Evolutionary conservation across 2,113 vertebrate genomes (phyloP), one percentile per base, ranked within the genome.

Genomic region (Albula goreensis): DNA sequence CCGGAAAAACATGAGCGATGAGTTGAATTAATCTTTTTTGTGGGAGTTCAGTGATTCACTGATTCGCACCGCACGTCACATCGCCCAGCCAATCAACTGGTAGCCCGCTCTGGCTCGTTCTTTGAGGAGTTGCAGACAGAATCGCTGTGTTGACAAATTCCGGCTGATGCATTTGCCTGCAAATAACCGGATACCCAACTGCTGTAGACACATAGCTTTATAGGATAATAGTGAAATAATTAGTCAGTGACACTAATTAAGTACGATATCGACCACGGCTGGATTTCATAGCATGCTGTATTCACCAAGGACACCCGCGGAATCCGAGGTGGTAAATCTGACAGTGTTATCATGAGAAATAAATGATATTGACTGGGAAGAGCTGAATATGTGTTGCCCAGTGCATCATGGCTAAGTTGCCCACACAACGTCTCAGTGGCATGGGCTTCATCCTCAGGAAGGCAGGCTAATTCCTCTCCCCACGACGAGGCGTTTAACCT

Each of bases 221-320:
- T 41, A 85, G 63, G 89, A 85, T 92, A 92, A 93, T 90, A 90
- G 87, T 74, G 83, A 91, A 89, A 85, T 48, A 89, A 92, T 91
- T 74, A 50, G 63, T 2, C 22, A 84, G 87, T 88, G 90, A 89
- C 87, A 89, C 88, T 88, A 87, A 88, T 89, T 89, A 89, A 80
- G 88, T 50, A 86, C 74, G 66, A 25, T 77, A 77, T 87, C 90
- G 90, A 87, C 90, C 88, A 82, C 80, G 84, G 53, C 70, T 83
- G 81, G 70, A 10, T 31, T 74, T 31, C n/a, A 74, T 22, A 74
- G 1, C 4, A 74, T 5, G 31, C n/a, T 31, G 31, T 31, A 31
- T 7, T 10, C 22, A 74, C 5, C 22, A 8, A 74, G n/a, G 17
- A n/a, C n/a, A 8, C 63, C 17, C 60, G 31, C 1, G 11, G 78